Percentiles rank a stretch among this genome's conserved stretches.
phyloP scores from a whole-genome alignment of 2,113 vertebrate species.

The Lagopus muta region DNA sequence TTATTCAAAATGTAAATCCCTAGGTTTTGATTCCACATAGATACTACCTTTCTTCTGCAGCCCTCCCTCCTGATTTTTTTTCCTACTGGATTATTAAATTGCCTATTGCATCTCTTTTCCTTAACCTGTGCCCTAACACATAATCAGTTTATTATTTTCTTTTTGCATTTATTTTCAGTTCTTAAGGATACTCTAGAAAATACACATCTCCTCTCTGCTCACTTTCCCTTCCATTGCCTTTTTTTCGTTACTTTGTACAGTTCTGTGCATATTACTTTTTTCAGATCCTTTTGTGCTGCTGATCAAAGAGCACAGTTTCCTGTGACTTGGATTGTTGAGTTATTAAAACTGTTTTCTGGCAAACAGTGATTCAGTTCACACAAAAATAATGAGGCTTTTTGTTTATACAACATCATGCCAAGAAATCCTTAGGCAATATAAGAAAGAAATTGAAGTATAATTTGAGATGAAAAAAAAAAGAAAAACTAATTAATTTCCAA shows the following conservation, averaged over 20 bases:
- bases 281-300: background rate
- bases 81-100: background rate
- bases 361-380: background rate
- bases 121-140: background rate
- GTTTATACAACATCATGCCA: background rate
- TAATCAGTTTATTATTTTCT: background rate
- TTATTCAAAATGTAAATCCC: background rate
- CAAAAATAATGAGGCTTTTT: background rate
- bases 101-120: background rate
- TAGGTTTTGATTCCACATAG: background rate
- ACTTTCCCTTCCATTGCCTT: background rate
- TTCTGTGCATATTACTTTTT: background rate
- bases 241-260: background rate
- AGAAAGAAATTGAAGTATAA: background rate
- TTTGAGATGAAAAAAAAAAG: background rate
- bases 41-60: background rate
- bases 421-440: background rate
- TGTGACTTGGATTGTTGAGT: background rate
- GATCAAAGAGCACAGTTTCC: background rate
- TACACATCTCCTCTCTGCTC: accelerated
- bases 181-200: background rate
- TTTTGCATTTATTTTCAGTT: background rate
- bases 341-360: background rate
- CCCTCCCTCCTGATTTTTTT: background rate
- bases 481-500: background rate